These are phyloP conservation scores for Oceanites oceanicus DNA, from an alignment of 2,113 vertebrate genomes.

Conservation along the genomic window DNA sequence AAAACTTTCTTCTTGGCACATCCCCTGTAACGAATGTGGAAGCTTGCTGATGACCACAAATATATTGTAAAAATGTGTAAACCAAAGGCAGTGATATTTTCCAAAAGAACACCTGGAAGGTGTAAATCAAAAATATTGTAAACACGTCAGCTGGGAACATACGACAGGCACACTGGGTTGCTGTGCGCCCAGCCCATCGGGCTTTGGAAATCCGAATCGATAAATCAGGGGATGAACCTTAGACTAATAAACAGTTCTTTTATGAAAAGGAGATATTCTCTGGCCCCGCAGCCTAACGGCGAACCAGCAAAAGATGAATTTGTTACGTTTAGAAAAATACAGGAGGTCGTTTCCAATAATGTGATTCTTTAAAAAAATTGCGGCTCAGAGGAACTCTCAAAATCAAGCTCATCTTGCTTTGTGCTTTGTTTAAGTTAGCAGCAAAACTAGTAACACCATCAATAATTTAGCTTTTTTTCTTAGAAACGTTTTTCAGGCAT, in stretches of 20 bases:
- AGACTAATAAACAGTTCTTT: constrained; percentile 42
- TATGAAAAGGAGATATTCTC: not conserved
- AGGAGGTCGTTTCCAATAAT: not conserved
- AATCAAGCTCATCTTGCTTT: rapidly evolving
- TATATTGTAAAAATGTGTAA: constrained; percentile 77
- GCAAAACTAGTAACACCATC: rapidly evolving
- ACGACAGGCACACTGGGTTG: constrained; percentile 69
- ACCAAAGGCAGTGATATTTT: constrained; percentile 71
- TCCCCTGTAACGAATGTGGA: constrained; percentile 73
- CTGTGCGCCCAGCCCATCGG: not conserved
- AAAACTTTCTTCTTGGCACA: constrained; percentile 36
- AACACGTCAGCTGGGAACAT: constrained; percentile 83
- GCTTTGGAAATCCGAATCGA: constrained; percentile 39
- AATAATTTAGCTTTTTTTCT: not conserved
- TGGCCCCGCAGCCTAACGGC: not conserved
- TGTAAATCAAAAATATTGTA: constrained; percentile 91
- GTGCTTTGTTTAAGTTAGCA: not conserved
- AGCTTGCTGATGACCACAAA: constrained; percentile 71
- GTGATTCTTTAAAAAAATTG: not conserved
- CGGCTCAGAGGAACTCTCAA: not conserved
- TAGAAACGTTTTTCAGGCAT: not conserved
- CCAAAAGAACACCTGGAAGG: constrained; percentile 89
- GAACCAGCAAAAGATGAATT: not conserved
- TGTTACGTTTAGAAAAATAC: not conserved
- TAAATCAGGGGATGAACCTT: constrained; percentile 65